A percentile compares a stretch with the other conserved stretches of the same genome.
phyloP scores from a whole-genome alignment of 2,113 vertebrate species.

The Cranoglanis bouderius region DNA sequence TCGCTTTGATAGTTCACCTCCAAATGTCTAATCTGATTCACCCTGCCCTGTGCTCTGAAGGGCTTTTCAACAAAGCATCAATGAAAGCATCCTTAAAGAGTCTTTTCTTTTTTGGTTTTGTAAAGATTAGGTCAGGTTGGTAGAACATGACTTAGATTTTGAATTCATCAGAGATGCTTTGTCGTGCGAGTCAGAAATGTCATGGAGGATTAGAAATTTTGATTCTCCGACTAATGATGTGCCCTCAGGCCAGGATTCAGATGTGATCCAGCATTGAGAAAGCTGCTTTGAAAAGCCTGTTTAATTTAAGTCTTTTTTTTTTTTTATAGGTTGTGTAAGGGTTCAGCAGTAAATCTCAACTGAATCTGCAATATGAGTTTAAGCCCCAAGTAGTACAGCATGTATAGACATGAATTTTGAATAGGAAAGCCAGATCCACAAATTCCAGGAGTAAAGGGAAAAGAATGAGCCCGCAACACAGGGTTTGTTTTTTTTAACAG shows the following conservation, averaged over 20 bases:
- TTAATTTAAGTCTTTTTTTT: background rate
- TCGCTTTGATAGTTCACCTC: conserved; percentile 91
- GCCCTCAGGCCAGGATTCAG: conserved; percentile 13
- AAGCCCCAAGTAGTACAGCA: background rate
- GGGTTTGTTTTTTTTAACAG: conserved; percentile 37
- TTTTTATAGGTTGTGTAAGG: conserved; percentile 15
- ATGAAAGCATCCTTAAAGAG: conserved; percentile 79
- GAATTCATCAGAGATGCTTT: conserved; percentile 68
- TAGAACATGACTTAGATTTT: conserved; percentile 69
- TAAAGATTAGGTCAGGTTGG: conserved; percentile 72
- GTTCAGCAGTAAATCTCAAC: conserved; percentile 21
- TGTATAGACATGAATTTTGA: conserved; percentile 33
- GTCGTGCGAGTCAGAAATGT: conserved; percentile 71
- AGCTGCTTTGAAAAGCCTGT: conserved; percentile 8
- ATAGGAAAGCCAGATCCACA: conserved; percentile 15
- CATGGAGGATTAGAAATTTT: conserved; percentile 71
- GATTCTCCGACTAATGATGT: conserved; percentile 46
- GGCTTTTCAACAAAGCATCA: conserved; percentile 72
- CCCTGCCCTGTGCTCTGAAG: conserved; percentile 56
- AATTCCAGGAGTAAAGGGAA: conserved; percentile 30
- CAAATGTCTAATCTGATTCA: conserved; percentile 88
- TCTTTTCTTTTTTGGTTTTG: conserved; percentile 72
- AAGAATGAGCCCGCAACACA: background rate
- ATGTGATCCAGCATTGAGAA: conserved; percentile 23
- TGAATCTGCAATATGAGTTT: background rate